Conservation (phyloP, 2,113 vertebrate genomes). For the Montifringilla adamsi region DNA sequence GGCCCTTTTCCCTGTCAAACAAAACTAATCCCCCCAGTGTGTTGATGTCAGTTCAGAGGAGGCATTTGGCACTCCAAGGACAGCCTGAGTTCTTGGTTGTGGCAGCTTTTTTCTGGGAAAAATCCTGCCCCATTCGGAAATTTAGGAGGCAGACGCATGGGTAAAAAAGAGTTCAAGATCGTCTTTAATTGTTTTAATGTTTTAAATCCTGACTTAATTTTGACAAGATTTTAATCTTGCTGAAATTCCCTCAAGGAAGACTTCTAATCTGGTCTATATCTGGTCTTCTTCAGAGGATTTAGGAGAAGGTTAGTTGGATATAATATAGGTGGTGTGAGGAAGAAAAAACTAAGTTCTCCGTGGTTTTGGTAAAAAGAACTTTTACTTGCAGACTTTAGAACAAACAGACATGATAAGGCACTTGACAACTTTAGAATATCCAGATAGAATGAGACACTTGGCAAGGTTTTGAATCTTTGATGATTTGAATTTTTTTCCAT, state of each 20-base stretch:
- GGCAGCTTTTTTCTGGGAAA: too few relatives aligned
- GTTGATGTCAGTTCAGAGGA: too few relatives aligned
- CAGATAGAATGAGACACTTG: not conserved
- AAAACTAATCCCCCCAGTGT: too few relatives aligned
- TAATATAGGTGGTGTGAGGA: not conserved
- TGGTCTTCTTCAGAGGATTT: not conserved
- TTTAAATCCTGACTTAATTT: not conserved
- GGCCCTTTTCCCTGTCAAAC: too few relatives aligned
- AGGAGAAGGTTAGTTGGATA: not conserved
- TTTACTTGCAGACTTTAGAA: not conserved
- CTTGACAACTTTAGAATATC: not conserved
- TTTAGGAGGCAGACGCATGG: too few relatives aligned
- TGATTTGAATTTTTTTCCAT: not conserved
- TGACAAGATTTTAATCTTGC: not conserved
- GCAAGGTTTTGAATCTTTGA: not conserved
- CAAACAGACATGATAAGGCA: not conserved
- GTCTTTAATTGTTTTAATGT: not conserved
- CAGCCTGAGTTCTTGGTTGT: too few relatives aligned
- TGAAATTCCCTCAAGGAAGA: not conserved
- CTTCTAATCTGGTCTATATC: not conserved
- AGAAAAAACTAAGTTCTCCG: not conserved
- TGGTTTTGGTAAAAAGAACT: not conserved
- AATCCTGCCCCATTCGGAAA: too few relatives aligned
- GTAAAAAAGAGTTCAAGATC: not conserved
- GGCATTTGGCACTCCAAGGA: too few relatives aligned